Evolutionary conservation across 2,888 invertebrate genomes (phyloP), one percentile per base, ranked within the genome.

Genomic region (Sesia bembeciformis): DNA sequence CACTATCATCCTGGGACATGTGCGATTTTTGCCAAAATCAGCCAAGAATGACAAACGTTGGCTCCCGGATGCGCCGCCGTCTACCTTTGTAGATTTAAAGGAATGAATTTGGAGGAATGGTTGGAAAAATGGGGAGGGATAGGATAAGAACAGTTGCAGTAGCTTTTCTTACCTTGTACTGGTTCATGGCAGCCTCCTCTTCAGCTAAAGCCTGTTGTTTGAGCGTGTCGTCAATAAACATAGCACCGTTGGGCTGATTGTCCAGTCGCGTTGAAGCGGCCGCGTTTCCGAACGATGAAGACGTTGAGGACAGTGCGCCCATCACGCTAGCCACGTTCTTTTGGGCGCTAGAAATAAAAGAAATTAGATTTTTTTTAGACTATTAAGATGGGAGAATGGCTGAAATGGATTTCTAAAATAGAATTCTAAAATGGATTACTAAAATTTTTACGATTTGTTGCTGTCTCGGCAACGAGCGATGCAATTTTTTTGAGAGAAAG

Each of bases 151-250:
- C 23, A 23, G 23, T 23, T 23, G 2, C 23, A 23, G 23, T 23
- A 23, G 23, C 23, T 23, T 23, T 23, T 5, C 56, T 55, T 53
- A 97, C 98, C 94, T 98, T 98, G 81, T 97, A 96, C 84, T 97
- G 96, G 84, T 96, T 97, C 92, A 99, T 94, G 55, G 96, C 96
- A 40, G 97, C 97, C 80, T 98, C 98, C 79, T 99, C 99, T 76
- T 99, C 98, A 40, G 98, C 98, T 58, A 99, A 86, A 46, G 94
- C 96, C 80, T 96, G 95, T 69, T 95, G 93, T 73, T 94, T 93
- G 57, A 97, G 90, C 55, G 93, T 93, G 74, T 98, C 98, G 74
- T 97, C 97, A 58, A 97, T 94, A 66, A 90, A 88, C 41, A 87
- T 66, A 5, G 78, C 71, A 55, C 94, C 94, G 70, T 94, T 94